Percentiles rank a stretch among this genome's conserved stretches.
Conservation (phyloP, 2,797 vertebrate genomes). For the Eulemur coronatus region DNA sequence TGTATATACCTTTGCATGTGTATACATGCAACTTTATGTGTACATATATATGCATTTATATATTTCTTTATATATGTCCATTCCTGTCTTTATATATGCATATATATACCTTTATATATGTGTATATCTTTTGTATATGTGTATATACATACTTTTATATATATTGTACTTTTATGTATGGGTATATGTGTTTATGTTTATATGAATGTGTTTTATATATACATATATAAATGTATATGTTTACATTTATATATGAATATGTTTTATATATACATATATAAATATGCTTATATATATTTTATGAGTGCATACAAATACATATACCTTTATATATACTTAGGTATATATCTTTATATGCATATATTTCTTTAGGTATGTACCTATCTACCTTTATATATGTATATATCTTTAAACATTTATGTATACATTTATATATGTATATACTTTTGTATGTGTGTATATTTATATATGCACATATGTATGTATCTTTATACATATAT, state of each 20-base stretch:
- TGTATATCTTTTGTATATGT: neutral
- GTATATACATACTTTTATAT: neutral
- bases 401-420: neutral
- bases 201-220: neutral
- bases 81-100: neutral
- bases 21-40: fast-evolving
- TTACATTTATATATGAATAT: neutral
- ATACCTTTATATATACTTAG: neutral
- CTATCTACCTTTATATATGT: neutral
- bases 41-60: neutral
- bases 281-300: neutral
- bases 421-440: neutral
- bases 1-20: neutral
- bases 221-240: neutral
- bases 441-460: neutral
- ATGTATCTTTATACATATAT: neutral
- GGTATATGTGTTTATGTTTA: neutral
- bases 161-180: neutral
- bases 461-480: neutral
- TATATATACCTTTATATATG: neutral
- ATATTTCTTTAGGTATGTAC: too few species aligned
- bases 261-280: neutral
- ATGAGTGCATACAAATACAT: neutral
- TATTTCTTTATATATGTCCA: too few species aligned
- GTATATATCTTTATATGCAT: neutral